Evolutionary conservation across 2,113 vertebrate species (phyloP).

Genomic region (Shinisaurus crocodilurus): DNA sequence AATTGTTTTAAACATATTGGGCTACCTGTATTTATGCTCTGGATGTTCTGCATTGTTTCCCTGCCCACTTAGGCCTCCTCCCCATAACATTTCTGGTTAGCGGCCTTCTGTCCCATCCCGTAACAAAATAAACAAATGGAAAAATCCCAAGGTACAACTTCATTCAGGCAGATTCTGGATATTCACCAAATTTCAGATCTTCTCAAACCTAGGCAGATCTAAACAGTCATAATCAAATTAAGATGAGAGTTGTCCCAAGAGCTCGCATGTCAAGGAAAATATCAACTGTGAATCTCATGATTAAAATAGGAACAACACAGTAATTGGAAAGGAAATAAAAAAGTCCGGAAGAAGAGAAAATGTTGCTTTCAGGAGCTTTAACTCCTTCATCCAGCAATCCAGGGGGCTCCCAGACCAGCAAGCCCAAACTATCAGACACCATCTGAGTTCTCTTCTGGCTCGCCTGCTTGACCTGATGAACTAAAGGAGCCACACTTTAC

Average conservation of each 20-base stretch:
- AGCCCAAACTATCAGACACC: not conserved
- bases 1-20: not conserved
- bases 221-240: not conserved
- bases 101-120: not conserved
- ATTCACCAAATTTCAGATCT: not conserved
- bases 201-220: not conserved
- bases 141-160: not conserved
- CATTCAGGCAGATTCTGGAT: not conserved
- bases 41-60: not conserved
- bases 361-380: not conserved
- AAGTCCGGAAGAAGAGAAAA: not conserved
- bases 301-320: not conserved
- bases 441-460: not conserved
- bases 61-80: not conserved
- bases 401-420: not conserved
- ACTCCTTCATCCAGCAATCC: not conserved
- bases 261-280: not conserved
- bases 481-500: not conserved
- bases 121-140: not conserved
- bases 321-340: not conserved
- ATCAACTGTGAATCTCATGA: not conserved
- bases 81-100: not conserved
- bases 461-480: not conserved
- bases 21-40: not conserved
- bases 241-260: not conserved